A percentile compares a stretch with the other conserved stretches of the same genome.
These are phyloP conservation scores for Pherbina coryleti DNA, from an alignment of 2,888 invertebrate genomes.

Conservation along the genomic window DNA sequence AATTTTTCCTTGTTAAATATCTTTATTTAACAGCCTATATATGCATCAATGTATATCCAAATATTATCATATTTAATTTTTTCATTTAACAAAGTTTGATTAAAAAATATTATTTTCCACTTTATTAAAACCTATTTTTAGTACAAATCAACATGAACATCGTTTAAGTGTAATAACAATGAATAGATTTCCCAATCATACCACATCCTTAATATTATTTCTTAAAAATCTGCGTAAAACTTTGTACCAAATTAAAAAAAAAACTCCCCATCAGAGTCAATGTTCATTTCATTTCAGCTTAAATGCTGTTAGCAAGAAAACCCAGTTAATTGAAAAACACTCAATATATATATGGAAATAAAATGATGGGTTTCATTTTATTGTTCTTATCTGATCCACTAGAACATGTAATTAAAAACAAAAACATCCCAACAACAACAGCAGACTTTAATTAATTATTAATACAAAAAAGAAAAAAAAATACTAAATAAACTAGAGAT, in stretches of 20 bases:
- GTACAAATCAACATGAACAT: too few species aligned
- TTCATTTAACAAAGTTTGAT: too few species aligned
- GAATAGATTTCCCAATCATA: background rate
- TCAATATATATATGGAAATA: background rate
- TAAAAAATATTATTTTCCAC: too few species aligned
- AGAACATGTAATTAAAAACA: conserved; percentile 17
- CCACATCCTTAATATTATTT: background rate
- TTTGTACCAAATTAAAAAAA: background rate
- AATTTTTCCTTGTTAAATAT: too few species aligned
- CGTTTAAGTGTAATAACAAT: too few species aligned
- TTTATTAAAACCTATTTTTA: too few species aligned
- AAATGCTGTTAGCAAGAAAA: background rate
- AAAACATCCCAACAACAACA: background rate
- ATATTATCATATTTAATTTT: too few species aligned
- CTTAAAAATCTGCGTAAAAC: background rate
- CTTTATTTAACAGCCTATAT: too few species aligned
- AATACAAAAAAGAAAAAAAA: background rate
- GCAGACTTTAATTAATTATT: background rate
- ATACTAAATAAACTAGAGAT: background rate
- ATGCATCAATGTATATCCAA: too few species aligned
- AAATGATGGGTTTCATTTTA: background rate
- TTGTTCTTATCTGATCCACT: conserved; percentile 27
- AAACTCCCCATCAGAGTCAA: background rate
- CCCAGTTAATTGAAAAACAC: background rate
- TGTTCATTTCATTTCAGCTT: too few species aligned